phyloP scores from a whole-genome alignment of 2,797 vertebrate species.

The Cottoperca gobio region DNA sequence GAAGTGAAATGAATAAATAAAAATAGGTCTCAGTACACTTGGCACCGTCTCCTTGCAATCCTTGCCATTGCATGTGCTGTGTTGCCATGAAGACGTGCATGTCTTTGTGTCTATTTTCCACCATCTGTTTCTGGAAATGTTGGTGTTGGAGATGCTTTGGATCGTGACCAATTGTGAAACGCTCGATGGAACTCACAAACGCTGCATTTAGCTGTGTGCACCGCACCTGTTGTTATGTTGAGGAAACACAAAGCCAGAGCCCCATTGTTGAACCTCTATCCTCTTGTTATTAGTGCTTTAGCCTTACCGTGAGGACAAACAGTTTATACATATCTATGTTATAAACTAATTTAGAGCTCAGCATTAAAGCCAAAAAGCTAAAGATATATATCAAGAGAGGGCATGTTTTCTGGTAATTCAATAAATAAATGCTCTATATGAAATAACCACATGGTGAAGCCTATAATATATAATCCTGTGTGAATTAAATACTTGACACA shows the following conservation, averaged over 20 bases:
- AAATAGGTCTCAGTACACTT: slow-evolving; percentile 59
- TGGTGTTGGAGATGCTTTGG: slow-evolving; percentile 57
- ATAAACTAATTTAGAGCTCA: not conserved
- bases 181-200: slow-evolving; percentile 40
- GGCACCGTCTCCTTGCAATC: slow-evolving; percentile 59
- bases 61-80: slow-evolving; percentile 57
- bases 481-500: too few relatives aligned
- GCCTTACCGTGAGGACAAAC: slow-evolving; percentile 22
- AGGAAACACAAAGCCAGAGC: slow-evolving; percentile 31
- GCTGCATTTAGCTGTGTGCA: slow-evolving; percentile 37
- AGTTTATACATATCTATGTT: slow-evolving; percentile 26
- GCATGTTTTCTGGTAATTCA: too few relatives aligned
- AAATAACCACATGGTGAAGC: too few relatives aligned
- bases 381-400: too few relatives aligned
- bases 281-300: slow-evolving; percentile 46
- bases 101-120: slow-evolving; percentile 68
- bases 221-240: slow-evolving; percentile 57
- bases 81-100: slow-evolving; percentile 63
- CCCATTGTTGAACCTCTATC: slow-evolving; percentile 31
- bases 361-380: too few relatives aligned
- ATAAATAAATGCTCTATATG: too few relatives aligned
- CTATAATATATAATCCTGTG: too few relatives aligned
- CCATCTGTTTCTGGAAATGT: slow-evolving; percentile 74
- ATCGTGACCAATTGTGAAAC: slow-evolving; percentile 47
- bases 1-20: slow-evolving; percentile 68